phyloP scores from a whole-genome alignment of 2,113 vertebrate genomes.

The Anser cygnoides region DNA sequence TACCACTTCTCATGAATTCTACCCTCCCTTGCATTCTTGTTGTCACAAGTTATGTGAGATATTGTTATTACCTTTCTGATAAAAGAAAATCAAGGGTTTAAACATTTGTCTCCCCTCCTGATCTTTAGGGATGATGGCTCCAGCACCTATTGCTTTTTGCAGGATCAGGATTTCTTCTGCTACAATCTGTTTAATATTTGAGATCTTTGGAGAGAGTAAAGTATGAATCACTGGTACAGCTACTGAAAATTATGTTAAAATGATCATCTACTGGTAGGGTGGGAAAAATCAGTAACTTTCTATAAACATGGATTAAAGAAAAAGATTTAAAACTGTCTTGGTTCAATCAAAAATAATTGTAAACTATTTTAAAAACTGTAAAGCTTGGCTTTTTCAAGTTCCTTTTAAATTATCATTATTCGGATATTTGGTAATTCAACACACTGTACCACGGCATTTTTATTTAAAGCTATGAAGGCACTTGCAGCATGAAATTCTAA shows the following conservation, averaged over 20 bases:
- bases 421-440: background rate
- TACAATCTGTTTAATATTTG: background rate
- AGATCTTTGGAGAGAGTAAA: background rate
- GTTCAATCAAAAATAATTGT: background rate
- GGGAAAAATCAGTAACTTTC: background rate
- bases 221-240: background rate
- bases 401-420: background rate
- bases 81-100: background rate
- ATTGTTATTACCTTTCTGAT: background rate
- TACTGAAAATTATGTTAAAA: background rate
- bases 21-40: background rate
- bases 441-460: background rate
- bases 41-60: background rate
- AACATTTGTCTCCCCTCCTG: background rate
- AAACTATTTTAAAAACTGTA: background rate
- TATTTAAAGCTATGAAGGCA: background rate
- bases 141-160: background rate
- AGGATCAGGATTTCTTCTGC: background rate
- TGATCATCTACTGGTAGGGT: background rate
- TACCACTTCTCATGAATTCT: background rate
- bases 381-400: conserved; percentile 1
- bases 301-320: background rate
- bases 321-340: background rate
- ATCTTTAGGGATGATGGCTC: background rate
- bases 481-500: conserved; percentile 2